Base-by-base conservation (phyloP, 2,888 invertebrate species). In the Lepidonotus clava region DNA sequence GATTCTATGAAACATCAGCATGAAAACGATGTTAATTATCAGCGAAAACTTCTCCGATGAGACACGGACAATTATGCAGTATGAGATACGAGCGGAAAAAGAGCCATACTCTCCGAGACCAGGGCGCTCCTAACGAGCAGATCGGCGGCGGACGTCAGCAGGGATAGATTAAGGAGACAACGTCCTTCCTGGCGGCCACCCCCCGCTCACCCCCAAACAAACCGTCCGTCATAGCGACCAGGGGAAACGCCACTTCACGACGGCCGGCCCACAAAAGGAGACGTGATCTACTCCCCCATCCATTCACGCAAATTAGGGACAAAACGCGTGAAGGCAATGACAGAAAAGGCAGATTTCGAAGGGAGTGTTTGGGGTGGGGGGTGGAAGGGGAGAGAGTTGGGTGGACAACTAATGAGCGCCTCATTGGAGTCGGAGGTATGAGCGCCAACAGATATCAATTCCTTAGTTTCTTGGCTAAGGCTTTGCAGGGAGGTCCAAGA, bases 111-210 rank as follows among this genome's bases (percentile, higher is more conserved):
- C n/a, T n/a, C n/a, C n/a, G n/a, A 14, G n/a, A 61, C 2, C 11
- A 61, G n/a, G n/a, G 2, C 24, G 28, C 28, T 11, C 4, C 61
- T 61, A 61, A 61, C 61, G 61, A 61, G 61, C 24, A 61, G 28
- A 61, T 24, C 14, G 61, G 28, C 28, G 28, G 14, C 61, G 28
- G 28, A 61, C 28, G 61, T 61, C 61, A 24, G 61, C 28, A 24
- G 61, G 28, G 61, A 61, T 61, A 61, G 61, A 61, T 61, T 11
- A 28, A 61, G n/a, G 61, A 61, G 61, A 61, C 61, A 61, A 28
- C 11, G 1, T 61, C 5, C 61, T 61, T 61, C 61, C 61, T 61
- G 61, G 28, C 28, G 28, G 61, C 61, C 2, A 61, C 28, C 24
- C 61, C 61, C 61, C 56, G 4, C 24, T 32, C 28, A 61, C 2